Conservation (phyloP, 2,113 vertebrate genomes). For the Oreochromis tanganicae region DNA sequence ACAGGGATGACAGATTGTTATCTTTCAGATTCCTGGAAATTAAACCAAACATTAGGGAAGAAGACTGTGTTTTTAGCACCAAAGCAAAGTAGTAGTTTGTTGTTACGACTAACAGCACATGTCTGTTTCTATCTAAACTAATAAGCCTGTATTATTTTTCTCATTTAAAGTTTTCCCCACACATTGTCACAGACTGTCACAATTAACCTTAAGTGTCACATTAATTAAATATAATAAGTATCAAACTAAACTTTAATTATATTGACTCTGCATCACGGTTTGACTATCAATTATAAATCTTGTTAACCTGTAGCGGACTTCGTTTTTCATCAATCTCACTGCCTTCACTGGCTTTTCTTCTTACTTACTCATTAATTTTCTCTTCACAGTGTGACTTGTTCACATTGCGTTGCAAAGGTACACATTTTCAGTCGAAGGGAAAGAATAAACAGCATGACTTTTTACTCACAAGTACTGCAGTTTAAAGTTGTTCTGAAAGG, state of each 20-base stretch:
- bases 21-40: conserved; percentile 89
- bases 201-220: conserved; percentile 7
- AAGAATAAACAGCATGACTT: background rate
- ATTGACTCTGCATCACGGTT: background rate
- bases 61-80: background rate
- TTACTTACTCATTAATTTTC: background rate
- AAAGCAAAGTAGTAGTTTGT: background rate
- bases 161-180: background rate
- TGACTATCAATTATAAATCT: background rate
- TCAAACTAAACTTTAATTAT: background rate
- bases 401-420: background rate
- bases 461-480: conserved; percentile 92
- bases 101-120: background rate
- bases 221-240: background rate
- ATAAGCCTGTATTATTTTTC: background rate
- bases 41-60: background rate
- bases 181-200: background rate
- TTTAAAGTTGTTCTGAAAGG: conserved; percentile 87
- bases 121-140: background rate
- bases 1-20: conserved; percentile 91
- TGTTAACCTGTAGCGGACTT: background rate
- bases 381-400: background rate
- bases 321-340: background rate
- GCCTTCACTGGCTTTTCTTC: background rate
- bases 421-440: background rate